phyloP scores from a whole-genome alignment of 2,113 vertebrate species.

The Panthera leo region DNA sequence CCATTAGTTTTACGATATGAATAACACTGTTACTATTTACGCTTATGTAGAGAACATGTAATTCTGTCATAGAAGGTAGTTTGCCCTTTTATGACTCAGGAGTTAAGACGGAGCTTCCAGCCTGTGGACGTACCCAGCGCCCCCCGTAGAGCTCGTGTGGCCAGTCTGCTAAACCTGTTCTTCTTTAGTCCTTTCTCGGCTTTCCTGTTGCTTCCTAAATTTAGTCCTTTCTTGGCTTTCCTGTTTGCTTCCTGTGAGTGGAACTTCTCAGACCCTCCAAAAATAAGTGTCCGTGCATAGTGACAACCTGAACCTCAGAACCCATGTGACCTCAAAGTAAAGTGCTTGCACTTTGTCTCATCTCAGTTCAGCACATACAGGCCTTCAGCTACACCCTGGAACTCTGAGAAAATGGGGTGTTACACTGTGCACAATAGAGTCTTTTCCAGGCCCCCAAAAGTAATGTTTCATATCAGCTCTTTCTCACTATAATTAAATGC shows the following conservation, averaged over 20 bases:
- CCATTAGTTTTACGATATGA: not conserved
- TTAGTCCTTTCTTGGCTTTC: too few relatives aligned
- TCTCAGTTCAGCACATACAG: not conserved
- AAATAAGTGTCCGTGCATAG: not conserved
- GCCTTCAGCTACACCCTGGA: not conserved
- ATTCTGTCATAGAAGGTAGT: not conserved
- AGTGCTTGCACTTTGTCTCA: not conserved
- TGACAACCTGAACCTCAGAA: not conserved
- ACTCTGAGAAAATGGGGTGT: not conserved
- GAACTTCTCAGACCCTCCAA: not conserved
- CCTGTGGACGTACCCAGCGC: rapidly evolving
- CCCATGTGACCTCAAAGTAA: not conserved
- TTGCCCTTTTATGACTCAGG: not conserved
- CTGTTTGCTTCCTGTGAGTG: not conserved
- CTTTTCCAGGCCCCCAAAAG: not conserved
- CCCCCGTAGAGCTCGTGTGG: not conserved
- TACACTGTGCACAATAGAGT: not conserved
- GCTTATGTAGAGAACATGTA: not conserved
- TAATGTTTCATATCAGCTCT: not conserved
- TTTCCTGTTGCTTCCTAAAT: not conserved
- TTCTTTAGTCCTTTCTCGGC: not conserved
- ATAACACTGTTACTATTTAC: not conserved
- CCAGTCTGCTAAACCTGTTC: not conserved
- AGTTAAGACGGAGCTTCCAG: not conserved
- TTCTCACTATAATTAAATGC: not conserved